Base-by-base conservation (phyloP, 2,888 invertebrate genomes). In the Aricia artaxerxes region DNA sequence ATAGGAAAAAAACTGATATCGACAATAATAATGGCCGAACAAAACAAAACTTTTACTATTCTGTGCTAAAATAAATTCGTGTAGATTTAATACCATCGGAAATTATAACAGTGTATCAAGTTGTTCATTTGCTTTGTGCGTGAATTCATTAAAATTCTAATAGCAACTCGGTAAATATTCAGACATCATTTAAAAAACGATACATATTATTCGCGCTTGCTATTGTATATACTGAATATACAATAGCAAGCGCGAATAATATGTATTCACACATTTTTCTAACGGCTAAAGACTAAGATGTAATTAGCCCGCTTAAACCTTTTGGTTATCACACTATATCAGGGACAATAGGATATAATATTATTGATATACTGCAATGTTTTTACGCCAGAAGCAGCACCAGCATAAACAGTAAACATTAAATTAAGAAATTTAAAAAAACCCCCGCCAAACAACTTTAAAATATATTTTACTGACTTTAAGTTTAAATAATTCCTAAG, bases 181-280 rank as follows among this genome's bases (percentile, higher is more conserved):
- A 69, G 16, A 79, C 79, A 78, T 61, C 64, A 75, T 81, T 76
- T 40, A 75, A 79, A 80, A 75, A 16, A 38, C 69, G 69, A 35
- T 69, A 69, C 13, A 69, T 69, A 35, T 2, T 69, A 35, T 69
- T 69, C 64, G 24, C 31, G 69, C 69, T 13, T 69, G 35, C 24
- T 69, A 13, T 35, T 69, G 35, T 69, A 13, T 69, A 24, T 24
- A 24, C 24, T 24, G 24, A 24, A 24, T 24, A 24, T 24, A 24
- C 24, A 24, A 24, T 24, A 24, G 24, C 24, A 24, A 24, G 24
- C 24, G 24, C 24, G 24, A 24, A 24, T 24, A 24, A 24, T 24
- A 24, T 24, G 24, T 24, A 64, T 64, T 64, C 9, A 11, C 5
- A 13, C 13, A 35, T 69, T 69, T 69, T 69, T 64, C 31, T 69